Base-by-base conservation (phyloP, 2,797 vertebrate species). In the Clarias fuscus region DNA sequence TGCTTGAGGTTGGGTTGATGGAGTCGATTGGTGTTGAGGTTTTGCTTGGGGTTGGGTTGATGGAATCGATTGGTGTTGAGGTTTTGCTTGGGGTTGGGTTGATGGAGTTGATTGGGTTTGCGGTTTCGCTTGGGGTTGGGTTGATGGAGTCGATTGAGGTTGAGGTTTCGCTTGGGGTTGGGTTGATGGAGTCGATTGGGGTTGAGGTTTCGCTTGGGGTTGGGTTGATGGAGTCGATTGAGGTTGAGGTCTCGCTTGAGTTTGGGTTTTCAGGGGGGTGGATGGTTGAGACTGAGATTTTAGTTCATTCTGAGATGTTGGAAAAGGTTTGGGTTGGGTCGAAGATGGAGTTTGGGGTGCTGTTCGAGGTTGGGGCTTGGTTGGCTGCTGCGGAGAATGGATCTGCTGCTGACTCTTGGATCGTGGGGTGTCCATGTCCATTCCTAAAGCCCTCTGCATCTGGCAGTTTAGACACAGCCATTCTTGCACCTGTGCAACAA, bases 391-490 rank as follows among this genome's bases (percentile, higher is more conserved):
- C 14, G 98, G 97, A 80, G 97, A 99, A 91, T 97, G 96, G 85
- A 99, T 96, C 93, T 99, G 98, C 89, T 98, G 98, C 94, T 99
- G 98, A 94, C 98, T 99, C 93, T 98, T 99, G 93, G 98, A 99
- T 88, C 97, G 96, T 75, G 98, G 97, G 0, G 98, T 99, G 86
- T 96, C 98, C 98, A 99, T 99, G 93, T 99, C 98, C 97, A 99
- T 99, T 85, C 98, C 98, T 92, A 99, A 91, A 0, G 98, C 98
- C 91, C 98, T 95, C 95, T 99, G 98, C 98, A 99, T 99, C 96
- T 99, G 98, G 94, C 98, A 99, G 93, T 99, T 99, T 91, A 99
- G 95, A 94, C 98, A 99, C 83, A 99, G 94, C 98, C 98, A 99
- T 92, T 99, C 98, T 89, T 99, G 96, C 86, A 99, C 97, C 98